Evolutionary conservation across 2,797 vertebrate genomes (phyloP), one percentile per base, ranked within the genome.

Genomic region (Chelon labrosus): DNA sequence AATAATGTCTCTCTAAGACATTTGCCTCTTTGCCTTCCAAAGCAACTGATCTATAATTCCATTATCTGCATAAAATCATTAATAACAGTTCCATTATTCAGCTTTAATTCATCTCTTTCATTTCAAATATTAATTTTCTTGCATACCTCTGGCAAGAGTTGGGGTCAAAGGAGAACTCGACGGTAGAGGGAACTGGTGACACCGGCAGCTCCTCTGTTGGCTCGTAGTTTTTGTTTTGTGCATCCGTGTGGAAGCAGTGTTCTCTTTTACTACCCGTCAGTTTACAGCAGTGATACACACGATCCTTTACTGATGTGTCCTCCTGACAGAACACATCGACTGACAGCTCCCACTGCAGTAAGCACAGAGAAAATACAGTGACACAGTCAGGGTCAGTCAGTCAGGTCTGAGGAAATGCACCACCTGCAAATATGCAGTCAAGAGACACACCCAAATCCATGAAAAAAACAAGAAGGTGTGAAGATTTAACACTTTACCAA

Each of bases 301-400:
- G 47, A 66, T 89, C 79, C 58, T 93, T 93, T 5, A 93, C 56
- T 0, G 74, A 39, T 8, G 77, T 0, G 4, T 78, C 91, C 2
- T 85, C 77, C 2, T 54, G 0, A 68, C 95, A 96, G 86, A 90
- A 95, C 4, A 47, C 19, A 16, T 73, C 0, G 2, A 95, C 59
- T 0, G 84, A 82, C 10, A 65, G 77, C 78, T 88, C 61, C 95
- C 95, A 96, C 95, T 96, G 71, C 16, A 61, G 58, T 5, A 65
- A 37, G 62, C 46, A 82, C 7, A 73, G 27, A 47, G 75, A 64
- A 60, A 65, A 25, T 57, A 51, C 20, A 17, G n/a, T 39, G 35
- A 67, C 10, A 50, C 51, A 61, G 12, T 61, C 11, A 52, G n/a
- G 6, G 14, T 58, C 16, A 17, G n/a, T 65, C 6, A 7, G 31